phyloP scores from a whole-genome alignment of 2,888 invertebrate species.

The Fabriciana adippe region DNA sequence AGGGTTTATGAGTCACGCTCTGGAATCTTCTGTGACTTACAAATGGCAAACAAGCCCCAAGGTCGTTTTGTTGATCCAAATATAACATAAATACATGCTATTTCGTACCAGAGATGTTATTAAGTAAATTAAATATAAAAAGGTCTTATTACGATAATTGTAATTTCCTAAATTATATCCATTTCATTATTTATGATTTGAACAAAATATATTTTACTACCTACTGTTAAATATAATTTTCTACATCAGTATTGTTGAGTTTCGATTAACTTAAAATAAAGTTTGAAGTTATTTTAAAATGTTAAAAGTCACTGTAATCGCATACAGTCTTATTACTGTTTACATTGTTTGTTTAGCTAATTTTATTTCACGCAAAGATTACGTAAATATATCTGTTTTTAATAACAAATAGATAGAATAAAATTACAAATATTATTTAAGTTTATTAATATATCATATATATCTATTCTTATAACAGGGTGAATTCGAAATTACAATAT shows the following conservation, averaged over 20 bases:
- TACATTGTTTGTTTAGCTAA: constrained; percentile 12
- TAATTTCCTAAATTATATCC: constrained; percentile 6
- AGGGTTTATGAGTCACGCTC: too few species aligned
- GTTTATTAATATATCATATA: too few species aligned
- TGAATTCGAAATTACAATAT: constrained; percentile 44
- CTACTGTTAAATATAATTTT: constrained; percentile 1
- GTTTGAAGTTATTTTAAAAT: constrained; percentile 13
- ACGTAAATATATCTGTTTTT: constrained; percentile 20
- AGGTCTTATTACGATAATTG: constrained; percentile 22
- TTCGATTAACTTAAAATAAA: not conserved
- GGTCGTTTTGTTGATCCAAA: not conserved
- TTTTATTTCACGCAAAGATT: constrained; percentile 5
- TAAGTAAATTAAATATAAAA: constrained; percentile 17
- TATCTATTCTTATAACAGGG: constrained; percentile 42
- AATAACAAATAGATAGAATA: not conserved
- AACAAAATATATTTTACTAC: not conserved
- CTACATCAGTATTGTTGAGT: not conserved
- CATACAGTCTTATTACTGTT: constrained; percentile 14
- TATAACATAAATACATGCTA: not conserved
- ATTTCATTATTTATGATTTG: not conserved
- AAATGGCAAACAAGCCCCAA: too few species aligned
- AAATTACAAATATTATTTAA: too few species aligned
- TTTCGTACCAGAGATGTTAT: not conserved
- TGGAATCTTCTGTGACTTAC: not conserved
- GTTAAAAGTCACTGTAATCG: constrained; percentile 20